Base-by-base conservation (phyloP, 2,888 invertebrate genomes). In the Drosophila multiciliata region DNA sequence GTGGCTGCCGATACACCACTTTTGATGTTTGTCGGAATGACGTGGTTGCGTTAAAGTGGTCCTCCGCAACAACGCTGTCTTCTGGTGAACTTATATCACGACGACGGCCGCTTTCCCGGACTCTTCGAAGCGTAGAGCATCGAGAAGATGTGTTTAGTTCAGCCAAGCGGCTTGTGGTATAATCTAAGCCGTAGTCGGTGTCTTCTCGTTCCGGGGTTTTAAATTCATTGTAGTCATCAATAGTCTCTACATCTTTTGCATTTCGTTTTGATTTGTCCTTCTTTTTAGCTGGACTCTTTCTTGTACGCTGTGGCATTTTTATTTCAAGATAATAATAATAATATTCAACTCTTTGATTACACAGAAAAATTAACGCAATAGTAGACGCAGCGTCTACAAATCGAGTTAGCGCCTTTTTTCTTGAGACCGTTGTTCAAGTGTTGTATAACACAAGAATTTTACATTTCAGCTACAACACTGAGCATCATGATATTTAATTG, bases 161-260 rank as follows among this genome's bases (percentile, higher is more conserved):
- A 26, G 66, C 45, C 9, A 74, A 69, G n/a, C 48, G 66, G 26
- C 78, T 74, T 12, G 70, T 78, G 8, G 76, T 85, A 55, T 78
- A 83, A 2, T 87, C 83, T 23, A 87, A 60, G 33, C 73, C 83
- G 50, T 85, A 87, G 58, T 86, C 87, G 1, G 86, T 87, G 23
- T n/a, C 68, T 1, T 64, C 45, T 0, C 4, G 20, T 0, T 52
- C 65, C 3, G 76, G 72, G 12, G 85, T 67, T 20, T 45, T 57
- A 55, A 87, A 89, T 35, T 45, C 5, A 12, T 2, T 26, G 9
- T 52, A n/a, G 1, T 69, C 64, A 7, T 72, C 62, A 2, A 48
- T 38, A 8, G 15, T 3, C 7, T 50, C 48, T 1, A 1, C 12
- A 42, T 29, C 40, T 9, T 49, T 3, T 9, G 35, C 12, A 11